Evolutionary conservation across 2,113 vertebrate species (phyloP), one percentile per base, ranked within the genome.

Genomic region (Speoplatyrhinus poulsoni): DNA sequence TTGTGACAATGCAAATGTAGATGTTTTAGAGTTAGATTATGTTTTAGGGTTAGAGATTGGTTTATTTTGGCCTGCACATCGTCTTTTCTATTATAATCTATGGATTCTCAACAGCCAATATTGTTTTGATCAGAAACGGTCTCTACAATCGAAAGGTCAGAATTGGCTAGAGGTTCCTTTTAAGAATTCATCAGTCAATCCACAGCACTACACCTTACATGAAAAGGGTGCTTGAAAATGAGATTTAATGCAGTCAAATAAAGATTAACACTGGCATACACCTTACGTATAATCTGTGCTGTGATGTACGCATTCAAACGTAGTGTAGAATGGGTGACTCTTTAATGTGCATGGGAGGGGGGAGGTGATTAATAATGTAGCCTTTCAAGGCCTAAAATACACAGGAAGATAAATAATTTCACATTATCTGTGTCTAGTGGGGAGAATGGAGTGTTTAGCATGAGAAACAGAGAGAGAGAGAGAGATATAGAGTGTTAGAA

Each of bases 391-490:
- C 78, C 80, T 82, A 81, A 89, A 89, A 89, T 87, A 85, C 85
- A 83, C 86, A 80, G 70, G 65, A 79, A 79, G 73, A 87, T 91
- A 88, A 91, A 91, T 91, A 82, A 89, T 89, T 91, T 85, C 82
- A 77, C 73, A 88, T 84, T 84, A 89, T 65, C 72, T 67, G 77
- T 88, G 83, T 89, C 68, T 80, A 85, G 70, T 64, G 77, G 85
- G 69, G 75, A 87, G 85, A 85, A 84, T 69, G 65, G 78, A 83
- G 64, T 63, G 0, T 86, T 87, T 89, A 86, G 79, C 69, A 77
- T 67, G 76, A 65, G 0, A 72, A 77, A 76, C 52, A 85, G 80
- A 73, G 69, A 81, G 85, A 50, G 76, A 65, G 0, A 72, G 79
- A 76, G 54, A 85, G 80, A 73, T 67, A 81, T 83, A 84, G 78